A percentile compares a stretch with the other conserved stretches of the same genome.
phyloP scores from a whole-genome alignment of 2,113 vertebrate genomes.

The Anoura caudifer region DNA sequence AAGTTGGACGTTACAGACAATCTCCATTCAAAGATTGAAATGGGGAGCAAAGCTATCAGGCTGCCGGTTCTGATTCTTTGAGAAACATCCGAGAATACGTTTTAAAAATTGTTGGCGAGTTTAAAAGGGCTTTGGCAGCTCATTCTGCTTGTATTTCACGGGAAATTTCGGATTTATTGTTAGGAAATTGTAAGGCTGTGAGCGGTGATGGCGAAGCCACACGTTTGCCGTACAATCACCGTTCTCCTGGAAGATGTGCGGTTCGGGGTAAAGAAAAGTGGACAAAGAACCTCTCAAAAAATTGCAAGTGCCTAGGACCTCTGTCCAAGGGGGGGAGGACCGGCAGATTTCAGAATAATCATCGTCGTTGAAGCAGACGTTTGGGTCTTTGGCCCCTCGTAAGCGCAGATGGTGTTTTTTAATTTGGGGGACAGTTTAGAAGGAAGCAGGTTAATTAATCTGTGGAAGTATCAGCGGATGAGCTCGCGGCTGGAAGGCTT shows the following conservation, averaged over 20 bases:
- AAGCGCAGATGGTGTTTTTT: neutral
- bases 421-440: neutral
- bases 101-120: neutral
- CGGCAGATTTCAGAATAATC: neutral
- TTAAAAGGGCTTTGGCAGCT: constrained; percentile 36
- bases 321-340: neutral
- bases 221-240: constrained; percentile 43
- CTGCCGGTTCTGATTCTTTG: neutral
- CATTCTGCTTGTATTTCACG: constrained; percentile 47
- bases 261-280: constrained; percentile 17
- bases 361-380: neutral
- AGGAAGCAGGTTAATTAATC: neutral
- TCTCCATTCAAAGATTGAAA: constrained; percentile 18
- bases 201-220: constrained; percentile 29
- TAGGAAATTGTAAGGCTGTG: constrained; percentile 43
- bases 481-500: neutral
- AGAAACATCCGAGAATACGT: constrained; percentile 21
- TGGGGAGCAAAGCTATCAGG: neutral
- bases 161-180: constrained; percentile 38
- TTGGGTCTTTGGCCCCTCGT: neutral
- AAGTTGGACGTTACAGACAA: constrained; percentile 17
- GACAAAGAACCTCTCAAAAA: neutral
- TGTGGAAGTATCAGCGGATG: neutral
- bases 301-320: neutral
- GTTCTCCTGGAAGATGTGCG: neutral